Evolutionary conservation across 2,113 vertebrate genomes (phyloP).

Genomic region (Haemorhous mexicanus): DNA sequence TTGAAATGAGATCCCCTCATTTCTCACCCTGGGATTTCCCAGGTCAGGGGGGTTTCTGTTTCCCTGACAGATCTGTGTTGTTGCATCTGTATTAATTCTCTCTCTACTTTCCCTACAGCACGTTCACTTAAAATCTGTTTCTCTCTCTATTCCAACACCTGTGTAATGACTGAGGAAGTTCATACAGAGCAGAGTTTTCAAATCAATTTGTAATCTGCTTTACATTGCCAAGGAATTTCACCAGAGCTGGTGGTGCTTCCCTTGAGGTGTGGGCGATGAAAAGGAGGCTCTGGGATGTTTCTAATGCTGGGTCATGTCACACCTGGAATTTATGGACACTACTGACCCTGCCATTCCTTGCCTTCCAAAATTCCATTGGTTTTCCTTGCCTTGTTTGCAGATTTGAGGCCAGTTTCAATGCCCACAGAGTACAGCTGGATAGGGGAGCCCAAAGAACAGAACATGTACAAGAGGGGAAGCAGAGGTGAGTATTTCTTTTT

Average conservation of each 20-base stretch:
- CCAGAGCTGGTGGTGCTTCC: background rate
- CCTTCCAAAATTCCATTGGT: conserved; percentile 4
- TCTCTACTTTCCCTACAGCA: background rate
- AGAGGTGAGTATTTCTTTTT: conserved; percentile 76
- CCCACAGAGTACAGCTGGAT: conserved; percentile 83
- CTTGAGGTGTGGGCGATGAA: background rate
- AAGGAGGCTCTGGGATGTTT: background rate
- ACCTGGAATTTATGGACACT: background rate
- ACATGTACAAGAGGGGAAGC: conserved; percentile 82
- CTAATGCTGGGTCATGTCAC: background rate
- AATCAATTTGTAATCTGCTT: background rate
- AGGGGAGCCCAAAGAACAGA: conserved; percentile 83
- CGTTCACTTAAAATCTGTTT: background rate
- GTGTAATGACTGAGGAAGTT: background rate
- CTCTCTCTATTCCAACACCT: background rate
- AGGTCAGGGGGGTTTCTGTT: background rate
- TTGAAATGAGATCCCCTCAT: background rate
- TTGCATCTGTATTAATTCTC: background rate
- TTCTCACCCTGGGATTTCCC: background rate
- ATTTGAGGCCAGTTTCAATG: conserved; percentile 86
- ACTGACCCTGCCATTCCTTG: background rate
- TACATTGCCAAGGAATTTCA: background rate
- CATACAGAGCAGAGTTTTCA: background rate
- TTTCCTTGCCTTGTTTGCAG: conserved; percentile 79
- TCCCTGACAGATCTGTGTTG: background rate